Evolutionary conservation across 2,113 vertebrate genomes (phyloP).

Genomic region (Tretioscincus oriximinensis): DNA sequence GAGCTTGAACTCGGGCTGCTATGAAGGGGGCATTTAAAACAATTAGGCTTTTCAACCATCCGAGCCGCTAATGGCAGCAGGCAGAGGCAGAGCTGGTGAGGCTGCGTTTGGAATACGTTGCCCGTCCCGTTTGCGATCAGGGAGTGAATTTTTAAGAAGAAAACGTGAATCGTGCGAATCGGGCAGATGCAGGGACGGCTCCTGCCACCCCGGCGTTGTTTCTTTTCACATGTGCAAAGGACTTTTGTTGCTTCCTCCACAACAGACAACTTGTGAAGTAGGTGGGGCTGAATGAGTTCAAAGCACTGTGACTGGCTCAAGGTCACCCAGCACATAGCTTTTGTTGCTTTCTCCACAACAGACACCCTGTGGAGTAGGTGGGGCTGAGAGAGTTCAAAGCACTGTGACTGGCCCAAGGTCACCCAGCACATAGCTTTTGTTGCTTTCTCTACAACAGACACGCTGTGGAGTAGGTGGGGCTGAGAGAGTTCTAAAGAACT

Average conservation of each 20-base stretch:
- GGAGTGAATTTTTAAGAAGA: not conserved
- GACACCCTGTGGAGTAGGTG: too few relatives aligned
- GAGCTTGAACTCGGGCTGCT: conserved; percentile 43
- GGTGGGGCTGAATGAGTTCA: too few relatives aligned
- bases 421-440: too few relatives aligned
- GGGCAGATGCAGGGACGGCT: not conserved
- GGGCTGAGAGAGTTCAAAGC: too few relatives aligned
- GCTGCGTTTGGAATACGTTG: not conserved
- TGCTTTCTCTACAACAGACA: too few relatives aligned
- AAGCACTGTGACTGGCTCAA: too few relatives aligned
- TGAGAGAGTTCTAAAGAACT: too few relatives aligned
- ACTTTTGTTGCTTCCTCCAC: not conserved
- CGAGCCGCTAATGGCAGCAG: conserved; percentile 51
- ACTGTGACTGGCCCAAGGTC: too few relatives aligned
- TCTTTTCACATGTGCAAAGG: not conserved
- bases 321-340: too few relatives aligned
- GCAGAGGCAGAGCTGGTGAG: not conserved
- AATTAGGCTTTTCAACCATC: conserved; percentile 38
- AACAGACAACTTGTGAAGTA: not conserved
- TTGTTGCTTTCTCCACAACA: too few relatives aligned
- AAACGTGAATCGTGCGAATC: not conserved
- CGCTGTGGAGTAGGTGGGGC: too few relatives aligned
- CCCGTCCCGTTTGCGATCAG: not conserved
- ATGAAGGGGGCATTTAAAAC: conserved; percentile 43
- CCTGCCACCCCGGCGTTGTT: not conserved